These are phyloP conservation scores for Masticophis lateralis DNA, from an alignment of 2,797 vertebrate species.

Conservation along the genomic window DNA sequence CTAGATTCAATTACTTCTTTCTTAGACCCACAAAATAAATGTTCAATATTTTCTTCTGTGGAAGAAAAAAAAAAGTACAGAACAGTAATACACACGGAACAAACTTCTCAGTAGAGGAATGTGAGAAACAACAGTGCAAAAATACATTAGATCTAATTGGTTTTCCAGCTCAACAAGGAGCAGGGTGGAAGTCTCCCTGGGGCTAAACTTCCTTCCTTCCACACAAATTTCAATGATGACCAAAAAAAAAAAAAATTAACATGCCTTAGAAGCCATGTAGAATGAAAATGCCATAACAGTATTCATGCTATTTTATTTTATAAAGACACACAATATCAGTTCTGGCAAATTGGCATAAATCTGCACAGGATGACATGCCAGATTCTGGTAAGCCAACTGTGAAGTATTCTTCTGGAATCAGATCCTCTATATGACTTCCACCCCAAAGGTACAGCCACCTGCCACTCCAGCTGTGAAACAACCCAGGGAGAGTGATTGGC, in stretches of 20 bases:
- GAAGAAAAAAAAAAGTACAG: not conserved
- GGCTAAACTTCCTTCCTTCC: not conserved
- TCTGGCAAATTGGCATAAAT: not conserved
- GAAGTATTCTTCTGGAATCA: not conserved
- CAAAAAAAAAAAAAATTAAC: not conserved
- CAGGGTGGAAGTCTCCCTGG: not conserved
- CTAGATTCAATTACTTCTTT: not conserved
- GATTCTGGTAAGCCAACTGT: not conserved
- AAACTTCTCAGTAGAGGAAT: not conserved
- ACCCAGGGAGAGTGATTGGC: not conserved
- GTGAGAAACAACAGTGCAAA: not conserved
- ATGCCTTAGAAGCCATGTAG: not conserved
- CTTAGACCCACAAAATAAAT: not conserved
- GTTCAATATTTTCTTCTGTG: not conserved
- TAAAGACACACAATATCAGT: not conserved
- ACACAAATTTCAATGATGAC: not conserved
- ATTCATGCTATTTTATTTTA: not conserved
- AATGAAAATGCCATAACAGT: not conserved
- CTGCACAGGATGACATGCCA: not conserved
- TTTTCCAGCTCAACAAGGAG: not conserved
- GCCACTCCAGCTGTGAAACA: not conserved
- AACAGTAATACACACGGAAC: not conserved
- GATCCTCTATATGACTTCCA: not conserved
- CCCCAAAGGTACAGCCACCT: slow-evolving; percentile 9
- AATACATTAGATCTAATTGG: not conserved